phyloP scores from a whole-genome alignment of 2,888 invertebrate species.

The Orthosia cruda region DNA sequence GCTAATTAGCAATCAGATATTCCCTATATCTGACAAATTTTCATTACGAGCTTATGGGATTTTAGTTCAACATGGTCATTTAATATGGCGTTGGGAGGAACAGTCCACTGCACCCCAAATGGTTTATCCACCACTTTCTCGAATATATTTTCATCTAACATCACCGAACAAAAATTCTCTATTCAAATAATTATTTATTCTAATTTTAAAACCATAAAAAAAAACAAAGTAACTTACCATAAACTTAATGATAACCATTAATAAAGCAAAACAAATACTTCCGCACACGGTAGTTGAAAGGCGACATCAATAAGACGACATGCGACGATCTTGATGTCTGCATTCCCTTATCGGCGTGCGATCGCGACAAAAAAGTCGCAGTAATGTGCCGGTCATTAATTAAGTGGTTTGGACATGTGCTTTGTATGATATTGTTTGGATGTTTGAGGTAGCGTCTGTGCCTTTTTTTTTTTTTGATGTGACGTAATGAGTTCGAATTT shows the following conservation, averaged over 20 bases:
- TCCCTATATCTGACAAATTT: too few species aligned
- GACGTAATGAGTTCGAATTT: slow-evolving; percentile 47
- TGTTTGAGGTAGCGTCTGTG: slow-evolving; percentile 58
- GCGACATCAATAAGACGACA: slow-evolving; percentile 83
- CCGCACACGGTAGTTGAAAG: slow-evolving; percentile 85
- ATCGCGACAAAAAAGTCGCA: slow-evolving; percentile 78
- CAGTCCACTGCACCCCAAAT: too few species aligned
- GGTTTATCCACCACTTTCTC: neutral
- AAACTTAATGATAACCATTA: slow-evolving; percentile 37
- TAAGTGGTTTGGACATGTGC: slow-evolving; percentile 73
- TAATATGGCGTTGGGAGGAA: too few species aligned
- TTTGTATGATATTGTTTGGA: slow-evolving; percentile 56
- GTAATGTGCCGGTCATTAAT: slow-evolving; percentile 87
- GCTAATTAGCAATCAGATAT: too few species aligned
- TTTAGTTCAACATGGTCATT: too few species aligned
- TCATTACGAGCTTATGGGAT: too few species aligned
- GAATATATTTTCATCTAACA: neutral
- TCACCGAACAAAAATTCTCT: too few species aligned
- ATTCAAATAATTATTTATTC: too few species aligned
- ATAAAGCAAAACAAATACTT: slow-evolving; percentile 74
- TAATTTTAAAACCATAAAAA: neutral
- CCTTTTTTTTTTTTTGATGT: slow-evolving; percentile 45
- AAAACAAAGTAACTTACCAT: slow-evolving; percentile 8
- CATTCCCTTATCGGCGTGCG: slow-evolving; percentile 74
- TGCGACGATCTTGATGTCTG: slow-evolving; percentile 87